A percentile compares a stretch with the other conserved stretches of the same genome.
Conservation (phyloP, 1,140 invertebrate species). For the Neodiprion fabricii region DNA sequence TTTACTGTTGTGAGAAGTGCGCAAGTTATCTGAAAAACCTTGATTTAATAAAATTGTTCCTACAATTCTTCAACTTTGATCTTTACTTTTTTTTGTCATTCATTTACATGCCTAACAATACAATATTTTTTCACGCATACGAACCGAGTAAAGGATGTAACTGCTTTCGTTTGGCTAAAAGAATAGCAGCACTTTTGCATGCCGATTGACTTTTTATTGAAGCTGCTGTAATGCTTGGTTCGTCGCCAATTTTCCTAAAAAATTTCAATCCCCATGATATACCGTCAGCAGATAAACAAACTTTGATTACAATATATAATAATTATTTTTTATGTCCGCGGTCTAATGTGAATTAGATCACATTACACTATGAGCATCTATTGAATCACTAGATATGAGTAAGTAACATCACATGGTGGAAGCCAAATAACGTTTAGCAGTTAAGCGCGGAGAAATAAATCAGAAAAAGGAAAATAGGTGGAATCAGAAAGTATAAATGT, state of each 20-base stretch:
- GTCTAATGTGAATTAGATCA: no score
- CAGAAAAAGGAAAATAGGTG: conserved; percentile 37
- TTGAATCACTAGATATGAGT: no score
- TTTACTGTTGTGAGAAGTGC: no score
- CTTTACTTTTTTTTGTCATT: no score
- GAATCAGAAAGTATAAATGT: conserved; percentile 23
- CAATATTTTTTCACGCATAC: conserved; percentile 35
- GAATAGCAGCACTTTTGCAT: conserved; percentile 39
- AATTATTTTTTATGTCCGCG: no score
- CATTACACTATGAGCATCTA: no score
- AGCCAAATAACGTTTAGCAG: no score
- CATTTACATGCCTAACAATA: neutral
- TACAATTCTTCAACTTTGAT: no score
- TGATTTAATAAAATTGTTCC: no score
- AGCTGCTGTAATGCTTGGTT: conserved; percentile 42
- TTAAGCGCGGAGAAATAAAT: conserved; percentile 47
- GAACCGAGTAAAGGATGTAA: conserved; percentile 55
- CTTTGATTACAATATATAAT: conserved; percentile 52
- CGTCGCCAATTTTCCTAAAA: conserved; percentile 53
- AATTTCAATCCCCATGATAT: conserved; percentile 51
- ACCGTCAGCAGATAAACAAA: conserved; percentile 30
- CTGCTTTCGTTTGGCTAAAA: conserved; percentile 59
- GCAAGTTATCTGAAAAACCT: no score
- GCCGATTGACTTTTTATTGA: conserved; percentile 38
- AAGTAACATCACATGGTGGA: no score